Evolutionary conservation across 2,888 invertebrate species (phyloP), one percentile per base, ranked within the genome.

Genomic region (Dryomyza anilis): DNA sequence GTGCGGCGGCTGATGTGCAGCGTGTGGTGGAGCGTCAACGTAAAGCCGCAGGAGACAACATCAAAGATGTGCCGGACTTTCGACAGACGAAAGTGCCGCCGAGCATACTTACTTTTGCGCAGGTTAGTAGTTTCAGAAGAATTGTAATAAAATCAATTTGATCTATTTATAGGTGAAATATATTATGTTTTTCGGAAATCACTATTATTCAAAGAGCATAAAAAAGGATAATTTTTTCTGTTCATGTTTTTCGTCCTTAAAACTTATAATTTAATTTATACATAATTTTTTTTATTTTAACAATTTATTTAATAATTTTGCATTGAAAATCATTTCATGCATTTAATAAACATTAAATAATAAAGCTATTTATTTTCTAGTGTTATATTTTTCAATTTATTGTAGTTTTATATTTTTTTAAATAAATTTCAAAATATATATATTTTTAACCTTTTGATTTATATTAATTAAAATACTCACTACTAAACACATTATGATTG

Each of bases 31-130:
- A 80, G 80, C 81, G 64, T 81, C 7, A 63, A 10, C 33, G 62
- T 19, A 21, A 60, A 12, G 65, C 66, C 21, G 21, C 33, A 27
- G 14, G 59, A 25, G n/a, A 53, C 25, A 23, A 52, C 3, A 58
- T 84, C 82, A 73, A 76, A 62, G 74, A 74, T 84, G 69, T 87
- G 82, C 78, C 87, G 53, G 92, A 92, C 82, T 92, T 92, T 79
- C 86, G 91, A 63, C 86, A 90, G 73, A 89, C 88, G 71, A 91
- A 91, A 80, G 86, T 94, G 67, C 93, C 94, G 3, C 89, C 90
- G 1, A 89, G 90, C 76, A 88, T 94, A 68, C 90, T 91, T 65
- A 92, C 90, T 76, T 91, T 93, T 86, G 92, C 93, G 67, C 94
- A 92, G 87, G 92, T 92, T 86, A 74, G 71, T 69, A 50, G 33